Evolutionary conservation across 1,140 invertebrate genomes (phyloP).

Genomic region (Palaemon carinicauda): DNA sequence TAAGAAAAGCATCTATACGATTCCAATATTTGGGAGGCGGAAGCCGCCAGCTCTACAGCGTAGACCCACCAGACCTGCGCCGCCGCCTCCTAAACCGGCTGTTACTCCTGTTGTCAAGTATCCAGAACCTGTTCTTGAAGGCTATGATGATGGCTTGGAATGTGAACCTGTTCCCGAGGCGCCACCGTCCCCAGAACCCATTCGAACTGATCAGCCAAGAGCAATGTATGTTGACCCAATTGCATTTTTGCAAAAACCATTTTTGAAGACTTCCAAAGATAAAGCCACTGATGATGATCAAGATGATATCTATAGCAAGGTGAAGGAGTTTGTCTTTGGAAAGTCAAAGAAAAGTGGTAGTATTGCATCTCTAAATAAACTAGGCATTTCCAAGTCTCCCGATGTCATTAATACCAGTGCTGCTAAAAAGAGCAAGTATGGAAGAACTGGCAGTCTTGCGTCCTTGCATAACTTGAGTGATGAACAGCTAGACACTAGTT

Average conservation of each 20-base stretch:
- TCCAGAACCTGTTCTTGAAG: constrained; percentile 48
- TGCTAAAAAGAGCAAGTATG: constrained; percentile 46
- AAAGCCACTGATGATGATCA: constrained; percentile 60
- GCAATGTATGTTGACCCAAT: constrained; percentile 60
- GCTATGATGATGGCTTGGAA: constrained; percentile 46
- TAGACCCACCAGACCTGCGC: constrained; percentile 56
- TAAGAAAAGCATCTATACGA: constrained; percentile 57
- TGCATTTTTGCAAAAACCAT: constrained; percentile 59
- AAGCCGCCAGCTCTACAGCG: constrained; percentile 46
- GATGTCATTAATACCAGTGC: constrained; percentile 42
- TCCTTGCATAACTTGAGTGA: constrained; percentile 58
- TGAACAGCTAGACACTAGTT: constrained; percentile 49
- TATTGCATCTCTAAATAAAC: constrained; percentile 50
- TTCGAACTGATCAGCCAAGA: constrained; percentile 50
- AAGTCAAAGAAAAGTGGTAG: constrained; percentile 53
- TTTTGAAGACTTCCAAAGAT: constrained; percentile 53
- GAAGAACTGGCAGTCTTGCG: constrained; percentile 56
- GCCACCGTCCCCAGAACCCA: constrained; percentile 58
- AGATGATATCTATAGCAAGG: constrained; percentile 56
- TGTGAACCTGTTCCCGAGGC: constrained; percentile 59
- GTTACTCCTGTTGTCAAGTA: constrained; percentile 43
- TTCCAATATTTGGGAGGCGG: constrained; percentile 53
- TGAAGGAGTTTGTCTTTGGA: constrained; percentile 57
- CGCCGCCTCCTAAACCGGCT: constrained; percentile 51
- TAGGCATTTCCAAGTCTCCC: constrained; percentile 44